These are phyloP conservation scores for Ptychoptera albimana DNA, from an alignment of 2,888 invertebrate species.

Conservation along the genomic window DNA sequence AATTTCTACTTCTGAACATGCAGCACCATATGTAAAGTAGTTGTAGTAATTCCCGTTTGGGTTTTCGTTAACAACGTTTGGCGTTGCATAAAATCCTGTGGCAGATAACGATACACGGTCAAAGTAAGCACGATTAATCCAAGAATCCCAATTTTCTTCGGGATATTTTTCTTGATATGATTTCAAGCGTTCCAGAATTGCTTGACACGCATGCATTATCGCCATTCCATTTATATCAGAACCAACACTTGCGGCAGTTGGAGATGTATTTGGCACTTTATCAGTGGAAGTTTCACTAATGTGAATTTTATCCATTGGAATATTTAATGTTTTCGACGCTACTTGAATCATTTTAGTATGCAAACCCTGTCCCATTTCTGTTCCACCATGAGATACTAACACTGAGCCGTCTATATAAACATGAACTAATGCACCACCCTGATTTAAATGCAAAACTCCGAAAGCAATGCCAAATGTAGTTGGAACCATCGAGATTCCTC, in stretches of 20 bases:
- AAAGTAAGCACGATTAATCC: slow-evolving; percentile 62
- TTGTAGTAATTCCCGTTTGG: slow-evolving; percentile 49
- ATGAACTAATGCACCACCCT: slow-evolving; percentile 73
- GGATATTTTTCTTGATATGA: slow-evolving; percentile 63
- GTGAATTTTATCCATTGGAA: slow-evolving; percentile 57
- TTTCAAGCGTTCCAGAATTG: slow-evolving; percentile 51
- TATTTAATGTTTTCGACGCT: slow-evolving; percentile 54
- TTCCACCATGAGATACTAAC: slow-evolving; percentile 77
- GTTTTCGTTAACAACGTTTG: slow-evolving; percentile 43
- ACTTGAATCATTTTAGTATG: slow-evolving; percentile 94
- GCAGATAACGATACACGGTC: slow-evolving; percentile 65
- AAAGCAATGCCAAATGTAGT: slow-evolving; percentile 77
- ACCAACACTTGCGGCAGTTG: slow-evolving; percentile 77
- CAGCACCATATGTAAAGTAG: slow-evolving; percentile 77
- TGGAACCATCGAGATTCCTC: slow-evolving; percentile 67
- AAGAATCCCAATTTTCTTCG: slow-evolving; percentile 66
- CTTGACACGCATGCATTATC: slow-evolving; percentile 65
- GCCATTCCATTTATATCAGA: slow-evolving; percentile 91
- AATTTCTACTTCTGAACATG: slow-evolving; percentile 78
- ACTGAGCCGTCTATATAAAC: slow-evolving; percentile 84
- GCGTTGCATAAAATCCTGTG: slow-evolving; percentile 67
- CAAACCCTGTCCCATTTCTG: slow-evolving; percentile 94
- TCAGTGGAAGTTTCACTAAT: slow-evolving; percentile 74
- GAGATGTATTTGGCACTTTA: slow-evolving; percentile 80
- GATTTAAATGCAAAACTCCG: slow-evolving; percentile 58